Conservation (phyloP, 2,113 vertebrate genomes). For the Eonycteris spelaea region DNA sequence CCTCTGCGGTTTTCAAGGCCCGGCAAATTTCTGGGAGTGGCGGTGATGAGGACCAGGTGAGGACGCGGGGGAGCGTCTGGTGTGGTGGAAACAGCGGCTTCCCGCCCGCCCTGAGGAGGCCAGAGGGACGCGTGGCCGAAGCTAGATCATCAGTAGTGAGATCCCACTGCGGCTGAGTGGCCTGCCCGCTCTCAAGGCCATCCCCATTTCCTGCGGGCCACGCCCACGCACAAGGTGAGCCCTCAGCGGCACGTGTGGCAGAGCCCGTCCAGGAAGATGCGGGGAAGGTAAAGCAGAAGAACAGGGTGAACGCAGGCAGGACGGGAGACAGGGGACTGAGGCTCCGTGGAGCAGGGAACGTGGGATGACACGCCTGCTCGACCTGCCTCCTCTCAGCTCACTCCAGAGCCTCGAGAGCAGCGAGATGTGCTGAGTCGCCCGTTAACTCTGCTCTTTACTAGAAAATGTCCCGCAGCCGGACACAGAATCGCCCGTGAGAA, state of each 20-base stretch:
- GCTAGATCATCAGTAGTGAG: not conserved
- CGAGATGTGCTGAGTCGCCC: not conserved
- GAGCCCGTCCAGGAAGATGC: not conserved
- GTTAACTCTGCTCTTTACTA: constrained; percentile 35
- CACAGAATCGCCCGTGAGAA: constrained; percentile 14
- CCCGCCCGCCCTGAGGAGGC: too few species aligned
- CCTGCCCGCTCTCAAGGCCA: fast-evolving
- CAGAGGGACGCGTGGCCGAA: not conserved
- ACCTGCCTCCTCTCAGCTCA: not conserved
- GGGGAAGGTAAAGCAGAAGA: not conserved
- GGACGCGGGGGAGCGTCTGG: not conserved
- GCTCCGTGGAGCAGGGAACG: not conserved
- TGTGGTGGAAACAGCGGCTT: too few species aligned
- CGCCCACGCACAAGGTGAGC: not conserved
- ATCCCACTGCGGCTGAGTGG: not conserved
- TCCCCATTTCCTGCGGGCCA: fast-evolving
- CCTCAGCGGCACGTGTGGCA: not conserved
- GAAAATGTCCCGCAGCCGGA: constrained; percentile 20
- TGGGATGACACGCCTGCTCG: not conserved
- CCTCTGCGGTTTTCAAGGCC: not conserved
- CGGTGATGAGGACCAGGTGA: fast-evolving
- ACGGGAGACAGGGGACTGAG: not conserved
- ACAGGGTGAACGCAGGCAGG: too few species aligned
- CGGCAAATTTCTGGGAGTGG: too few species aligned
- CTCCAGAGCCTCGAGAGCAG: not conserved